phyloP scores from a whole-genome alignment of 2,113 vertebrate species.

The Epinephelus lanceolatus region DNA sequence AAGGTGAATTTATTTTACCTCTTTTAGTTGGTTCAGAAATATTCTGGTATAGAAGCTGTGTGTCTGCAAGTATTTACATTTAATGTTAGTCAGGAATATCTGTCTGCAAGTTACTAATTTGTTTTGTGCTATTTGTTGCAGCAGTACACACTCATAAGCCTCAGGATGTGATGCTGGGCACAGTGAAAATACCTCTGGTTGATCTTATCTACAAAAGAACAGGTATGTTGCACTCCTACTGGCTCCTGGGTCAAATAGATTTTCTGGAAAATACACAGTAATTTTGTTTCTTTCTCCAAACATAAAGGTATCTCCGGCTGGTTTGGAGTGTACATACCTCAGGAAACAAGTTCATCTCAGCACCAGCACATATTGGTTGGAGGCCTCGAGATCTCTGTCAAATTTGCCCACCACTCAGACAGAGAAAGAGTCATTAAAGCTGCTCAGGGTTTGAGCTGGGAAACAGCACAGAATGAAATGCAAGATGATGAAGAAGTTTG shows the following conservation, averaged over 20 bases:
- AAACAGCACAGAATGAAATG: conserved; percentile 43
- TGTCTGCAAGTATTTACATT: not conserved
- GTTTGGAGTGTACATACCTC: conserved; percentile 87
- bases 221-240: conserved; percentile 64
- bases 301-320: conserved; percentile 92
- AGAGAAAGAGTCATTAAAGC: conserved; percentile 89
- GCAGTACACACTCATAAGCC: conserved; percentile 32
- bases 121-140: conserved; percentile 46
- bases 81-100: not conserved
- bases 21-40: not conserved
- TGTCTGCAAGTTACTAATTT: not conserved
- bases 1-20: not conserved
- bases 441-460: conserved; percentile 89
- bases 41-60: not conserved
- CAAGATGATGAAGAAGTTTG: conserved; percentile 62
- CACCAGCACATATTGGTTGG: conserved; percentile 83
- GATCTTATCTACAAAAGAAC: conserved; percentile 84
- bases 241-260: not conserved
- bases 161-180: conserved; percentile 80
- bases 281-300: conserved; percentile 15
- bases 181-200: conserved; percentile 77
- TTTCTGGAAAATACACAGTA: not conserved
- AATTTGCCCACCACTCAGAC: conserved; percentile 88
- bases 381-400: conserved; percentile 90
- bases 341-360: conserved; percentile 62